Percentiles rank a stretch among this genome's conserved stretches.
These are phyloP conservation scores for Prochilodus magdalenae DNA, from an alignment of 2,113 vertebrate genomes.

Conservation along the genomic window DNA sequence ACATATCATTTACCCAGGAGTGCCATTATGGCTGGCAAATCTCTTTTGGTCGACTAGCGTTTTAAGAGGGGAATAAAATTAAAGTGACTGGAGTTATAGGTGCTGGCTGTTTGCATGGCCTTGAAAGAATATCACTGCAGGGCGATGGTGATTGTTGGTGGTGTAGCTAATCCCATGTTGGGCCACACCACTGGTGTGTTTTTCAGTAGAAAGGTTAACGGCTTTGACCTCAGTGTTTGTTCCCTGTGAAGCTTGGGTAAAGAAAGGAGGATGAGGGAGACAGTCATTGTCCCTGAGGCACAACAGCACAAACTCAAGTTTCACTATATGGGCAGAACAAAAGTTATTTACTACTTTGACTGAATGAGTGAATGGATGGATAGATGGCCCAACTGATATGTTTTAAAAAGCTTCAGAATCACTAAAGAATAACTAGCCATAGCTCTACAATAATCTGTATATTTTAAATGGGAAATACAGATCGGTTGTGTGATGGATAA, in stretches of 20 bases:
- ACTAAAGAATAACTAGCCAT: too few species aligned
- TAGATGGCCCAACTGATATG: not conserved
- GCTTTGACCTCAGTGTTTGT: constrained; percentile 68
- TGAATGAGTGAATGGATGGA: not conserved
- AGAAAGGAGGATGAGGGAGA: constrained; percentile 31
- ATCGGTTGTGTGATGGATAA: not conserved
- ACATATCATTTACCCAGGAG: too few species aligned
- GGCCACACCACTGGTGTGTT: constrained; percentile 58
- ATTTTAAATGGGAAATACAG: not conserved
- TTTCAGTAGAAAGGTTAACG: constrained; percentile 75
- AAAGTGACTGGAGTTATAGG: too few species aligned
- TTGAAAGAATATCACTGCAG: constrained; percentile 67
- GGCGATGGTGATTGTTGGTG: constrained; percentile 59
- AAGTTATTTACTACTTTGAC: not conserved
- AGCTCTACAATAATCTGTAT: too few species aligned
- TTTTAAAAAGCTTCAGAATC: too few species aligned
- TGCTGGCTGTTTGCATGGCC: constrained; percentile 57
- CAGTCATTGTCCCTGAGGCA: not conserved
- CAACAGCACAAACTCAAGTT: not conserved
- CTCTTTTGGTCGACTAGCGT: too few species aligned
- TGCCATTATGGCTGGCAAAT: too few species aligned
- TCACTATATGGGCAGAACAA: not conserved
- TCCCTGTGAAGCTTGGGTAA: constrained; percentile 28
- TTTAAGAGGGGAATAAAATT: too few species aligned
- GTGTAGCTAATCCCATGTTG: constrained; percentile 56